Evolutionary conservation across 2,888 invertebrate species (phyloP), one percentile per base, ranked within the genome.

Genomic region (Adineta ricciae): DNA sequence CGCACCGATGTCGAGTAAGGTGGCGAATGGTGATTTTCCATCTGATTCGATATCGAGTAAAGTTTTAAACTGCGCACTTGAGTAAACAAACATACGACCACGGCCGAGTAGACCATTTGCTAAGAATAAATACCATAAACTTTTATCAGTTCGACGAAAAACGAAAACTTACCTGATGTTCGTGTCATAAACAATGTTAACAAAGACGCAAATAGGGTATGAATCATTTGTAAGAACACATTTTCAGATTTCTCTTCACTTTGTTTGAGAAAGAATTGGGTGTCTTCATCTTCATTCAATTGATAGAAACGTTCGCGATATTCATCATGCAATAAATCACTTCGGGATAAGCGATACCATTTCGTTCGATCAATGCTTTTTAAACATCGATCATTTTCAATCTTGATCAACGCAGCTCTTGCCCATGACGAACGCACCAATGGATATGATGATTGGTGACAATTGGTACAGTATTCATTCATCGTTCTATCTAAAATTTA

Each of bases 31-130:
- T 21, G 41, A 52, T 46, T 52, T 24, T 21, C 41, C 32, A 41
- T 46, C 19, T 16, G 36, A 36, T 52, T 54, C 24, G 41, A 54
- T 52, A 49, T 84, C 64, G 46, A 82, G 73, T 82, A 86, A 52
- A 3, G 41, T 78, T 82, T 49, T 52, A 88, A 96, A 94, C 89
- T 97, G 97, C 16, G 93, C 91, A 86, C 93, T 92, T 0, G 97
- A 97, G 88, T 96, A 93, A 83, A 98, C 96, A 91, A 96, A 97
- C 98, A 98, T 98, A 1, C 96, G 96, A 16, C 98, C 98, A 84
- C 98, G 93, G 27, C 94, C 94, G 24, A 97, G 91, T 91, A 94
- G 93, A 84, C 95, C 95, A 92, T 56, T 84, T 19, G 52, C 54
- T 72, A 36, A 11, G 27, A 73, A 64, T 72, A 11, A 46, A 46